Base-by-base conservation (phyloP, 2,797 vertebrate genomes). In the Aselliscus stoliczkanus region DNA sequence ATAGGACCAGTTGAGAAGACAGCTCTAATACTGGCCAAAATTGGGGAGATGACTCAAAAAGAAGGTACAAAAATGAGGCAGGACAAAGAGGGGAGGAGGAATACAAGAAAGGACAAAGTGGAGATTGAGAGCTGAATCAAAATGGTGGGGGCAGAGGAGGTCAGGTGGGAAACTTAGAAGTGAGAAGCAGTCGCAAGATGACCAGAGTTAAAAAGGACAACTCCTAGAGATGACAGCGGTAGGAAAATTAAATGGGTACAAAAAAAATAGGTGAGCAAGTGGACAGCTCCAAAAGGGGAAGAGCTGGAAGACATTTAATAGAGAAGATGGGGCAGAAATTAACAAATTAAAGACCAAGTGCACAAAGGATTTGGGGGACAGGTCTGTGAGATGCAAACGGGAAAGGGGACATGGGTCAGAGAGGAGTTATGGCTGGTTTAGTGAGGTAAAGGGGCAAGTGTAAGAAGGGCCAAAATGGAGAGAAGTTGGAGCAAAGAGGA, bases 261-360 rank as follows among this genome's bases (percentile, higher is more conserved):
- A 77, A 44, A 52, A 52, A 87, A 92, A 47, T 15, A 88, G 25
- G 86, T 31, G 31, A 50, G 92, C 80, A 76, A 93, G 81, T 93
- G 92, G 93, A 96, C 96, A 97, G 96, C 96, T 97, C 95, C 94
- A 52, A 87, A 93, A 82, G 39, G 34, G 37, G 52, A 21, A 69
- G 44, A 27, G 65, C 52, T 42, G 54, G 60, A 42, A 39, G 44
- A 60, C 23, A 50, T 47, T 23, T 44, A 69, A 21, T 17, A 70
- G 17, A 82, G 20, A 47, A 11, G 11, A 89, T 1, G 50, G 21
- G n/a, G 27, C 65, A 58, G 44, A 70, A 69, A 0, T 0, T n/a
- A 89, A 47, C 42, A 60, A 21, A 85, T 5, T 27, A 29, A 70
- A 88, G 39, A 77, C 42, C 65, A 88, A 42, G 80, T 44, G 42